Evolutionary conservation across 2,888 invertebrate species (phyloP), one percentile per base, ranked within the genome.

Genomic region (Cistogaster globosa): DNA sequence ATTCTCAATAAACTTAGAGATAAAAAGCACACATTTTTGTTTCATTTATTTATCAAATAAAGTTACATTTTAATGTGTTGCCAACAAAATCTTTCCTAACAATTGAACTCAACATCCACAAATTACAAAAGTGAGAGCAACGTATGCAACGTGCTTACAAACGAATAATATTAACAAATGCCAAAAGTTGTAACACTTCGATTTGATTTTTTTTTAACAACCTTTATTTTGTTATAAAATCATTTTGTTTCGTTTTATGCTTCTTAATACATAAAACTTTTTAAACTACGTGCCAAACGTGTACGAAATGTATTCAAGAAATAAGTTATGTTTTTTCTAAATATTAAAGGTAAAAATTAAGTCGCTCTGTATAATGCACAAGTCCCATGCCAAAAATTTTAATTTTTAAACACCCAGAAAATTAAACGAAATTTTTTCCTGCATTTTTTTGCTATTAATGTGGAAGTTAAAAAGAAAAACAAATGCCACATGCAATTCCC

Each of bases 41-140:
- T 74, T 26, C 26, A 51, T 77, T 77, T 69, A 53, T 60, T 69
- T 77, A 68, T 38, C 68, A 77, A 60, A 53, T 77, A 77, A 68
- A 77, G 42, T 77, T 62, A 69, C 60, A 68, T 69, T 60, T 62
- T 51, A n/a, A 48, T n/a, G 48, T 26, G 26, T 38, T 60, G n/a
- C 11, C 51, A n/a, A 14, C 38, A 38, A 11, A 57, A 55, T 22
- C 69, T 42, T 38, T 69, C 20, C 20, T 38, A 38, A 38, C 38
- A 38, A 11, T 38, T 38, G 2, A 38, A 38, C 38, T 38, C 38
- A 38, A 1, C 26, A 26, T 26, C 26, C 26, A 1, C 1, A 26
- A 26, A 5, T 38, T 18, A 11, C 8, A 14, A 2, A 1, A 42
- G 20, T 7, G 42, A 12, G 14, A 45, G 45, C 1, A 45, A 11